Percentiles rank a stretch among this genome's conserved stretches.
phyloP scores from a whole-genome alignment of 2,888 invertebrate genomes.

The Drosophila basisetae region DNA sequence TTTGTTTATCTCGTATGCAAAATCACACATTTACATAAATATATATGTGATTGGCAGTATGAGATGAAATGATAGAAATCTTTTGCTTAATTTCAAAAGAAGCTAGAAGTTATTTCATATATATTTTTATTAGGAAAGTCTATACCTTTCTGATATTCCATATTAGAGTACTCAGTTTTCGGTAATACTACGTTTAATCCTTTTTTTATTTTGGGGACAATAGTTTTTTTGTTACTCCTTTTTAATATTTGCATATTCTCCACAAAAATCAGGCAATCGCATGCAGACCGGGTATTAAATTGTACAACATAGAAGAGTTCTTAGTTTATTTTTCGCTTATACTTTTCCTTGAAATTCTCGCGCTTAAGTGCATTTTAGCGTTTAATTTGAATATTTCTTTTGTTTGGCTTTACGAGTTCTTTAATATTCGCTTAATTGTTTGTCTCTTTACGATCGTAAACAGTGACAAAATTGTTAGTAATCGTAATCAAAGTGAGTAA shows the following conservation, averaged over 20 bases:
- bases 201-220: slow-evolving; percentile 14
- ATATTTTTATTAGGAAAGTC: background rate
- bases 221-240: slow-evolving; percentile 32
- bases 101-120: background rate
- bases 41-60: background rate
- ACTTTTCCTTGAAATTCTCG: slow-evolving; percentile 29
- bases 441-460: slow-evolving; percentile 34
- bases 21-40: too few relatives aligned
- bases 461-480: slow-evolving; percentile 27
- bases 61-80: background rate
- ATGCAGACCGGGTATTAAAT: slow-evolving; percentile 55
- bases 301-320: slow-evolving; percentile 9
- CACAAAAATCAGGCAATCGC: slow-evolving; percentile 60
- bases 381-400: slow-evolving; percentile 13
- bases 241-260: slow-evolving; percentile 64
- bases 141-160: background rate
- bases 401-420: slow-evolving; percentile 16
- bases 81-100: background rate
- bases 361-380: slow-evolving; percentile 31
- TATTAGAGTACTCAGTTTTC: background rate
- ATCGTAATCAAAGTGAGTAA: slow-evolving; percentile 19
- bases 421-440: slow-evolving; percentile 24
- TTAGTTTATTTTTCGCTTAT: slow-evolving; percentile 19
- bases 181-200: background rate
- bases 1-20: too few relatives aligned